Evolutionary conservation across 1,140 invertebrate genomes (phyloP).

Genomic region (Propsilocerus akamusi): DNA sequence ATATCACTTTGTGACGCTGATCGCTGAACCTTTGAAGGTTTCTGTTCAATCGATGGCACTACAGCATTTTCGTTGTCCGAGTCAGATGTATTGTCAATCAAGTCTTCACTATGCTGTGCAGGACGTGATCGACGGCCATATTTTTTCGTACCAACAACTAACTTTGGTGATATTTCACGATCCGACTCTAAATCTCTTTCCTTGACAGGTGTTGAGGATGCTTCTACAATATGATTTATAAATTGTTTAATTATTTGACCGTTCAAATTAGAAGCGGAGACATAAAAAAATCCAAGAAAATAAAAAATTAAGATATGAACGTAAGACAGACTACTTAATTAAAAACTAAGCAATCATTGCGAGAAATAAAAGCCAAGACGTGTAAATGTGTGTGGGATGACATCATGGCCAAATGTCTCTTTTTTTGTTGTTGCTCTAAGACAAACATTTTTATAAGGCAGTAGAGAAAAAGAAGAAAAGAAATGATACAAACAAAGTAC

Average conservation of each 20-base stretch:
- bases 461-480: too few relatives aligned
- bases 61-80: slow-evolving; percentile 17
- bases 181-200: slow-evolving; percentile 32
- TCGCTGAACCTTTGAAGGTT: slow-evolving; percentile 22
- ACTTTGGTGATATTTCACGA: slow-evolving; percentile 51
- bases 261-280: slow-evolving; percentile 20
- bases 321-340: not conserved
- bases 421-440: too few relatives aligned
- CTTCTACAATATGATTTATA: slow-evolving; percentile 16
- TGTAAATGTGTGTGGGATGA: not conserved
- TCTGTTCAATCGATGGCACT: not conserved
- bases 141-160: slow-evolving; percentile 53
- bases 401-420: too few relatives aligned
- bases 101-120: slow-evolving; percentile 19
- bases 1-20: slow-evolving; percentile 31
- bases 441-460: too few relatives aligned
- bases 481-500: too few relatives aligned
- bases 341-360: not conserved
- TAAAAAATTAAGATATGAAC: not conserved
- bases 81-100: slow-evolving; percentile 11
- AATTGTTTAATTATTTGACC: slow-evolving; percentile 22
- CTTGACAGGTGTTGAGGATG: slow-evolving; percentile 17
- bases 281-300: slow-evolving; percentile 13
- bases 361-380: not conserved
- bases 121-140: slow-evolving; percentile 48